Conservation (phyloP, 2,113 vertebrate genomes). For the Microtus richardsoni region DNA sequence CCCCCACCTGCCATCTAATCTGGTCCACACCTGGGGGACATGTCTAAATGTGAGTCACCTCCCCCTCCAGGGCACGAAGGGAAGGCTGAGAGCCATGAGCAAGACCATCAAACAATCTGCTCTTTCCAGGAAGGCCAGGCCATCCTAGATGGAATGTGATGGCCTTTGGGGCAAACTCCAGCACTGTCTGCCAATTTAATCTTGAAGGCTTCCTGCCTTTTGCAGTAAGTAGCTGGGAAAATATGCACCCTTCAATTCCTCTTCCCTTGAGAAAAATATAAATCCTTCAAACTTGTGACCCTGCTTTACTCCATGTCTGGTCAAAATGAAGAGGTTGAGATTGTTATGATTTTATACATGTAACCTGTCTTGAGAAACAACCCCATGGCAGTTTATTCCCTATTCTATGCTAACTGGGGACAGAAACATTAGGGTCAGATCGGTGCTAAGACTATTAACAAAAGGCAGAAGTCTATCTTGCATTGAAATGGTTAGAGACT, state of each 20-base stretch:
- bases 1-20: not conserved
- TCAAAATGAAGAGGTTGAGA: not conserved
- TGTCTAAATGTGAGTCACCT: not conserved
- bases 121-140: not conserved
- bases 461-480: not conserved
- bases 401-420: not conserved
- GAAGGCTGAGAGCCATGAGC: slow-evolving; percentile 13
- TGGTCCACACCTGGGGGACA: not conserved
- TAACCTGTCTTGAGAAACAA: not conserved
- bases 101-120: slow-evolving; percentile 7
- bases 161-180: not conserved
- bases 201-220: slow-evolving; percentile 21
- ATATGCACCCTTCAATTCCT: not conserved
- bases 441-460: not conserved
- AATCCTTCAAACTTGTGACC: not conserved
- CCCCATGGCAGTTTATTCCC: not conserved
- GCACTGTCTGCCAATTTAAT: not conserved
- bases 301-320: not conserved
- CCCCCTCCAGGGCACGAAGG: not conserved
- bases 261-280: slow-evolving; percentile 16
- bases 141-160: not conserved
- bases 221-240: not conserved
- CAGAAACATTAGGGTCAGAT: not conserved
- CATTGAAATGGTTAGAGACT: not conserved
- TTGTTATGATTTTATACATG: not conserved